Evolutionary conservation across 2,888 invertebrate species (phyloP).

Genomic region (Himalopsyche tibetana): DNA sequence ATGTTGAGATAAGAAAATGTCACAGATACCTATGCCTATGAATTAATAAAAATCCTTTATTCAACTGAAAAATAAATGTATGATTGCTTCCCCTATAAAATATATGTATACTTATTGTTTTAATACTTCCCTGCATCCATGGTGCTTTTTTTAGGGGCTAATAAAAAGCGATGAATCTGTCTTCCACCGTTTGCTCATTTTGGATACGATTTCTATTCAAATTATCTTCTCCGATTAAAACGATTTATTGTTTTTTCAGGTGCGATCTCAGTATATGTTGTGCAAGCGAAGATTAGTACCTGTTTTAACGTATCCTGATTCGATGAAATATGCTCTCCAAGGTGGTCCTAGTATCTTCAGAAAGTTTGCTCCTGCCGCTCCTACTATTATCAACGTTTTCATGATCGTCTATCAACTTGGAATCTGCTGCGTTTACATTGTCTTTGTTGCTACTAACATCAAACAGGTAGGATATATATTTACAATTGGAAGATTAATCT

Average conservation of each 20-base stretch:
- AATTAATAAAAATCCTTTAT: too few species aligned
- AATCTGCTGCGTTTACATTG: slow-evolving; percentile 96
- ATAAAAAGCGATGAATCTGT: background rate
- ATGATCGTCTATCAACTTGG: slow-evolving; percentile 93
- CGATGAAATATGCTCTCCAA: slow-evolving; percentile 87
- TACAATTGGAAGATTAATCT: too few species aligned
- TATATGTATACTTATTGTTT: too few species aligned
- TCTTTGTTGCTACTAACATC: slow-evolving; percentile 94
- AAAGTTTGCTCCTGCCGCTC: slow-evolving; percentile 78
- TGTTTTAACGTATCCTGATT: slow-evolving; percentile 89
- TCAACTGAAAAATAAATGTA: too few species aligned
- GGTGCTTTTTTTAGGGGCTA: too few species aligned
- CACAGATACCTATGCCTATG: too few species aligned
- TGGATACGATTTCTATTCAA: background rate
- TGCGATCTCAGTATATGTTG: slow-evolving; percentile 77
- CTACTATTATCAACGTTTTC: slow-evolving; percentile 81
- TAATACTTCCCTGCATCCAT: too few species aligned
- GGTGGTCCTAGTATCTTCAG: slow-evolving; percentile 83
- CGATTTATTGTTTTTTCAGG: slow-evolving; percentile 66
- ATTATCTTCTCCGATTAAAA: background rate
- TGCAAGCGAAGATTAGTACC: slow-evolving; percentile 81
- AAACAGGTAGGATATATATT: slow-evolving; percentile 75
- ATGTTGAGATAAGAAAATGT: too few species aligned
- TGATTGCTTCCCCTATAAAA: too few species aligned
- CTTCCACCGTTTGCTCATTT: background rate